Percentiles rank a stretch among this genome's conserved stretches.
phyloP scores from a whole-genome alignment of 1,140 invertebrate species.

The Heliconius himera region DNA sequence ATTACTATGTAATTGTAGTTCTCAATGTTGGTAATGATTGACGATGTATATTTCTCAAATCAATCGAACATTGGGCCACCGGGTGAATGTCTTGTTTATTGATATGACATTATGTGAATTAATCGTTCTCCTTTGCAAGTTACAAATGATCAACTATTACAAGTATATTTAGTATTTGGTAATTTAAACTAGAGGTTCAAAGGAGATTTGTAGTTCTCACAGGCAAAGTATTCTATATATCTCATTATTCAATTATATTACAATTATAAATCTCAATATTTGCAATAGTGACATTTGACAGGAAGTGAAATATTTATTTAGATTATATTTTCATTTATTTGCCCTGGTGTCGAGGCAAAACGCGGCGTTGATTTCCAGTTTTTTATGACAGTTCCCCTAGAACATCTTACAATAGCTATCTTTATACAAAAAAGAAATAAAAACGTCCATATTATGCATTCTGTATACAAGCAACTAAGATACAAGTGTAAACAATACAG shows the following conservation, averaged over 20 bases:
- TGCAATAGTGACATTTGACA: too few species aligned
- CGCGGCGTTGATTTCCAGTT: too few species aligned
- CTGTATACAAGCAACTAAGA: slow-evolving; percentile 22
- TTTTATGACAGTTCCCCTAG: not conserved
- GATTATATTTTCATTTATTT: too few species aligned
- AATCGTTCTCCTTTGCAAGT: slow-evolving; percentile 52
- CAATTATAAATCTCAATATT: too few species aligned
- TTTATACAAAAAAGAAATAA: slow-evolving; percentile 17
- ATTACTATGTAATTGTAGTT: slow-evolving; percentile 17
- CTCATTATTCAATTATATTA: too few species aligned
- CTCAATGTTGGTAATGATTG: slow-evolving; percentile 27
- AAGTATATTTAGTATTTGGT: not conserved
- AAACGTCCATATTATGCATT: slow-evolving; percentile 10
- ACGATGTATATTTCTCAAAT: slow-evolving; percentile 48
- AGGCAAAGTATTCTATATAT: not conserved
- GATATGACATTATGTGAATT: slow-evolving; percentile 62
- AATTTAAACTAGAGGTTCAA: not conserved
- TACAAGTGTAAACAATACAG: slow-evolving; percentile 33
- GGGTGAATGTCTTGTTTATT: slow-evolving; percentile 73
- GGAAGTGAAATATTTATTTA: too few species aligned
- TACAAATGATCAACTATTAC: slow-evolving; percentile 24
- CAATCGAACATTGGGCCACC: slow-evolving; percentile 52
- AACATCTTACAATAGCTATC: not conserved
- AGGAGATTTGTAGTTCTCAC: not conserved
- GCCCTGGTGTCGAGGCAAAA: too few species aligned